A percentile compares a stretch with the other conserved stretches of the same genome.
Conservation (phyloP, 1,140 invertebrate species). For the Drosophila fuyamai region DNA sequence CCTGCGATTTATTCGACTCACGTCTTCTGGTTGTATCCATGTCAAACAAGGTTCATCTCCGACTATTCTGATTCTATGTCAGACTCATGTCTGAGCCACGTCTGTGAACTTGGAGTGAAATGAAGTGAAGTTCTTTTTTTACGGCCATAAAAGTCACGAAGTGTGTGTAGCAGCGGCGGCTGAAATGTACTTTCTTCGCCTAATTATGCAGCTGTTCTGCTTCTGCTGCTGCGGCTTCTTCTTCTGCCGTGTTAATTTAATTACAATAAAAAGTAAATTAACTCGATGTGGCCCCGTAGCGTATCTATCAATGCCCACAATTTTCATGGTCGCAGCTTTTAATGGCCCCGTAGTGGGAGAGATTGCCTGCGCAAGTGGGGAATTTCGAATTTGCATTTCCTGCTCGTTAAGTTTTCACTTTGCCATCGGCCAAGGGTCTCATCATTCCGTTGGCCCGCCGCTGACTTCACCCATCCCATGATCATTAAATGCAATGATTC, state of each 20-base stretch:
- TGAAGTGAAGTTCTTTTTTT: conserved; percentile 69
- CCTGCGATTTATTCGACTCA: conserved; percentile 69
- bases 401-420: conserved; percentile 70
- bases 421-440: conserved; percentile 24
- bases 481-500: conserved; percentile 75
- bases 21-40: conserved; percentile 42
- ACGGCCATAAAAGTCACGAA: conserved; percentile 63
- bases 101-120: conserved; percentile 55
- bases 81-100: conserved; percentile 33
- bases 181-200: conserved; percentile 66
- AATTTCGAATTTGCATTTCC: conserved; percentile 64
- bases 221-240: conserved; percentile 28
- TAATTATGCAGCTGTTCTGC: conserved; percentile 76
- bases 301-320: conserved; percentile 66
- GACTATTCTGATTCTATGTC: conserved; percentile 68
- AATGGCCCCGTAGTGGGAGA: conserved; percentile 25
- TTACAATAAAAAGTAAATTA: conserved; percentile 81
- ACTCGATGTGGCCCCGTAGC: conserved; percentile 43
- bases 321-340: conserved; percentile 63
- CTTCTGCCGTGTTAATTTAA: conserved; percentile 74
- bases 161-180: conserved; percentile 38
- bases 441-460: conserved; percentile 24
- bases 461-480: conserved; percentile 59
- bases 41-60: conserved; percentile 29
- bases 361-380: conserved; percentile 4